These are phyloP conservation scores for Microcebus griseorufus DNA, from an alignment of 2,113 vertebrate species.

Conservation along the genomic window DNA sequence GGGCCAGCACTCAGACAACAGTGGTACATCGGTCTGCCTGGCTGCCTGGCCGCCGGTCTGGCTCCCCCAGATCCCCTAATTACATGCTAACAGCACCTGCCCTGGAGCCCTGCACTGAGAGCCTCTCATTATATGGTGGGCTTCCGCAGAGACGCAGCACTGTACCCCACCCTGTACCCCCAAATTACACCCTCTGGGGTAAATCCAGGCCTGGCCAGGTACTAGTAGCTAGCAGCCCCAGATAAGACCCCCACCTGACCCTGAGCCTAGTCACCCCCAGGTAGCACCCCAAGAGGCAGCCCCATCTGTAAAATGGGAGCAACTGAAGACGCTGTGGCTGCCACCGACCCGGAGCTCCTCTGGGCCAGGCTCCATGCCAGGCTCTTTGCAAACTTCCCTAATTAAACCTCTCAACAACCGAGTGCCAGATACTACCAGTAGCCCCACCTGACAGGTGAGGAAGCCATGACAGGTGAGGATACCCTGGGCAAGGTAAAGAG, in stretches of 20 bases:
- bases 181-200: not conserved
- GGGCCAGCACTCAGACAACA: not conserved
- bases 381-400: not conserved
- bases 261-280: not conserved
- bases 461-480: not conserved
- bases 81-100: too few species aligned
- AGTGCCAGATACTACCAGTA: not conserved
- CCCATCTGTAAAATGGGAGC: too few species aligned
- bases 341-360: not conserved
- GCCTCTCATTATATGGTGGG: not conserved
- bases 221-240: not conserved
- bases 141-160: not conserved
- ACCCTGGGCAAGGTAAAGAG: not conserved
- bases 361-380: fast-evolving
- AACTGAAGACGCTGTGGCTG: not conserved
- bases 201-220: not conserved
- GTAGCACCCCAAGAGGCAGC: not conserved
- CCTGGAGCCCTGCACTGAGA: too few species aligned
- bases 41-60: not conserved
- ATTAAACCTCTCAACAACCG: fast-evolving
- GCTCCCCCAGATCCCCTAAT: not conserved
- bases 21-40: fast-evolving
- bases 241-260: not conserved
- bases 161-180: not conserved
- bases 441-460: too few species aligned